Evolutionary conservation across 2,797 vertebrate species (phyloP).

Genomic region (Enteromius viviparus): DNA sequence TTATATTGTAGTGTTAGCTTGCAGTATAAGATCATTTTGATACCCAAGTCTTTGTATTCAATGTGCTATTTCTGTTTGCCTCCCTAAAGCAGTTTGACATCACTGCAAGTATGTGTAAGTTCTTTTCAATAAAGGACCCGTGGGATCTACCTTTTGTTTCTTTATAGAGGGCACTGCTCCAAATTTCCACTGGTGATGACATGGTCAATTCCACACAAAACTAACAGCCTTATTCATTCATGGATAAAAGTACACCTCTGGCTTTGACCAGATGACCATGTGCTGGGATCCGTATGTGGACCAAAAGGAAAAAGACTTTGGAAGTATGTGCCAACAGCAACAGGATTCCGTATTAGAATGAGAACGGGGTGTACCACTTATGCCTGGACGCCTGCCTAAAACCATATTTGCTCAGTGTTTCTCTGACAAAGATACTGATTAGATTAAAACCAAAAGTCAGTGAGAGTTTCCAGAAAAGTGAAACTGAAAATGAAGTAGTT

Average conservation of each 20-base stretch:
- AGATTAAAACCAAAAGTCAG: conserved; percentile 61
- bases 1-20: not conserved
- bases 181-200: conserved; percentile 67
- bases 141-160: conserved; percentile 34
- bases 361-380: conserved; percentile 55
- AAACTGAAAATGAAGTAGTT: conserved; percentile 40
- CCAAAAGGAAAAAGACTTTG: conserved; percentile 63
- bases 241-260: conserved; percentile 64
- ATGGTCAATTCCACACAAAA: conserved; percentile 61
- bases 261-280: conserved; percentile 63
- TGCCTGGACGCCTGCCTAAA: conserved; percentile 44
- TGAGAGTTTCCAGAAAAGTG: conserved; percentile 62
- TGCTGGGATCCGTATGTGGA: conserved; percentile 59
- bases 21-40: not conserved
- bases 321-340: conserved; percentile 72
- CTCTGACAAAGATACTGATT: conserved; percentile 55
- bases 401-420: conserved; percentile 56
- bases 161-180: conserved; percentile 48
- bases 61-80: conserved; percentile 30
- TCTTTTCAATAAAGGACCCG: conserved; percentile 4
- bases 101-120: conserved; percentile 52
- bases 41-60: conserved; percentile 41
- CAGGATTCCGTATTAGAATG: conserved; percentile 68
- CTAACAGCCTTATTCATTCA: conserved; percentile 73
- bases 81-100: conserved; percentile 56